Evolutionary conservation across 2,113 vertebrate genomes (phyloP).

Genomic region (Labeo rohita): DNA sequence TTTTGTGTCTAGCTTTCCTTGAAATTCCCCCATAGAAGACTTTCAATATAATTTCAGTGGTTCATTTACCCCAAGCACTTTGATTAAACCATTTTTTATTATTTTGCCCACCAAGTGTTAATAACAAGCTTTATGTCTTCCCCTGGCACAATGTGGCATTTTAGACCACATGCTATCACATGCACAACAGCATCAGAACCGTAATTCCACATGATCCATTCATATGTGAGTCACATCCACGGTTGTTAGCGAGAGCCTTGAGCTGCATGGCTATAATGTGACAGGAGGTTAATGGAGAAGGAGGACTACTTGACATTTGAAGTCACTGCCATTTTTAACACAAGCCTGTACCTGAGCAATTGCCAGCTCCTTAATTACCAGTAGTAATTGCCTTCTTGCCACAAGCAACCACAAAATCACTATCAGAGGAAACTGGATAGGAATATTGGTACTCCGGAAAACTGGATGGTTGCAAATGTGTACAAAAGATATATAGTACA

Average conservation of each 20-base stretch:
- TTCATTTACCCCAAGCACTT: not conserved
- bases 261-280: not conserved
- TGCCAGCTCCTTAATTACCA: not conserved
- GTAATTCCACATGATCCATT: constrained; percentile 26
- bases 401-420: not conserved
- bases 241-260: not conserved
- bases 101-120: not conserved
- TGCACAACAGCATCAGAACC: not conserved
- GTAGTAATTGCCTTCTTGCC: not conserved
- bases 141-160: constrained; percentile 25
- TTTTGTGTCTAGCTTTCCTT: not conserved
- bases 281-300: constrained; percentile 42
- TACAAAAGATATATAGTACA: not conserved
- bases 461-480: not conserved
- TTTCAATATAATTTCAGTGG: not conserved
- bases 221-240: constrained; percentile 29
- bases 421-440: not conserved
- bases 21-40: not conserved
- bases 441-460: not conserved
- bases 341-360: not conserved
- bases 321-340: not conserved
- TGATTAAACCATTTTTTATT: constrained; percentile 18
- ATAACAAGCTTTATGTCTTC: constrained; percentile 30
- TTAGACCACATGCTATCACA: constrained; percentile 14
- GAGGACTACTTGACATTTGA: constrained; percentile 7